Evolutionary conservation across 1,140 invertebrate genomes (phyloP).

Genomic region (Drosophila ficusphila): DNA sequence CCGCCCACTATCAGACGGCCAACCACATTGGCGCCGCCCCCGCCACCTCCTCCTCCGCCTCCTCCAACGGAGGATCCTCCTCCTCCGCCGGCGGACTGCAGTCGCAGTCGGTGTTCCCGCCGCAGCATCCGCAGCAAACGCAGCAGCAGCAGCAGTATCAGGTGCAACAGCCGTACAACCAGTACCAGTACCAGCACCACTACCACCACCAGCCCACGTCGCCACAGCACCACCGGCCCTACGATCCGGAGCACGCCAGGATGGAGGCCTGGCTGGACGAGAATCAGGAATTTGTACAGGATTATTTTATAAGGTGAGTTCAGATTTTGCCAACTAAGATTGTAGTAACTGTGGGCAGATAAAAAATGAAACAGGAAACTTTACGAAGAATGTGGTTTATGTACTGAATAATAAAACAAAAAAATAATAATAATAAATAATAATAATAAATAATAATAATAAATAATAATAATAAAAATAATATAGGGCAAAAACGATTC

Average conservation of each 20-base stretch:
- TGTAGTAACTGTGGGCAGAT: too few relatives aligned
- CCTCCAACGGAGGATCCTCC: conserved; percentile 44
- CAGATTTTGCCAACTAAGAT: neutral
- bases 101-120: conserved; percentile 37
- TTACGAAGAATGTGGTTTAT: too few relatives aligned
- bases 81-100: conserved; percentile 20
- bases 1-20: conserved; percentile 67
- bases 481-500: too few relatives aligned
- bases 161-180: conserved; percentile 38
- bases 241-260: conserved; percentile 92
- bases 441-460: neutral
- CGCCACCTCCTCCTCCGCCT: conserved; percentile 8
- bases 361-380: too few relatives aligned
- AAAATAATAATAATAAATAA: neutral
- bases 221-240: conserved; percentile 85
- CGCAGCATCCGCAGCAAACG: conserved; percentile 27
- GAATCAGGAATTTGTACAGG: conserved; percentile 96
- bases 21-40: conserved; percentile 61
- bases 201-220: conserved; percentile 84
- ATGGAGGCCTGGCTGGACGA: conserved; percentile 98
- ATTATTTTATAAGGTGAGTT: conserved; percentile 95
- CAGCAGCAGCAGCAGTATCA: conserved; percentile 48
- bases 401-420: neutral
- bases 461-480: neutral
- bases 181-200: conserved; percentile 58